phyloP scores from a whole-genome alignment of 2,797 vertebrate genomes.

The Gouania willdenowi region DNA sequence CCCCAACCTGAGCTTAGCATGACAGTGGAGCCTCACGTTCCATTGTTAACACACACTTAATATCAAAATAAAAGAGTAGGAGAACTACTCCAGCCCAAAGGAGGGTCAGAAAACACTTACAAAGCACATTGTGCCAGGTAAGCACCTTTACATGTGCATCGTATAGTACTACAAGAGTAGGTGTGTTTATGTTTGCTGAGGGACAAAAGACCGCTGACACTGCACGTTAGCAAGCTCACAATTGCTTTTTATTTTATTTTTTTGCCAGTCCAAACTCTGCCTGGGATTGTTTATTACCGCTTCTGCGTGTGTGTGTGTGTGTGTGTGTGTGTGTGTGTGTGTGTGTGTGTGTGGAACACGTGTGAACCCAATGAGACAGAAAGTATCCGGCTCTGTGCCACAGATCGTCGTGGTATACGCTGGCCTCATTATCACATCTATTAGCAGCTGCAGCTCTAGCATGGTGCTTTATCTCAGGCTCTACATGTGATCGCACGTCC shows the following conservation, averaged over 20 bases:
- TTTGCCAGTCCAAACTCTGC: slow-evolving; percentile 23
- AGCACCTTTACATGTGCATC: neutral
- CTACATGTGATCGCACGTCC: too few species aligned
- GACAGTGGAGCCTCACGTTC: too few species aligned
- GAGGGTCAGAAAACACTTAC: neutral
- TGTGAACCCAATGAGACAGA: slow-evolving; percentile 18
- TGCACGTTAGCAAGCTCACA: slow-evolving; percentile 17
- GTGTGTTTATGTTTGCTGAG: slow-evolving; percentile 1
- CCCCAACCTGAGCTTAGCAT: too few species aligned
- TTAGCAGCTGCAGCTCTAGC: slow-evolving; percentile 1
- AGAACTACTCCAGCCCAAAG: neutral
- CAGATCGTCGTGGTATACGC: slow-evolving; percentile 18
- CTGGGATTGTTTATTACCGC: slow-evolving; percentile 19
- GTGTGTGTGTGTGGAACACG: slow-evolving; percentile 1
- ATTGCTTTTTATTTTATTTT: slow-evolving; percentile 30
- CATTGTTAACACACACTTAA: too few species aligned
- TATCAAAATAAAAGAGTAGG: too few species aligned
- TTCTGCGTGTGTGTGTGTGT: neutral
- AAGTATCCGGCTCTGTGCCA: slow-evolving; percentile 22
- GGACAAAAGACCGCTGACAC: slow-evolving; percentile 20
- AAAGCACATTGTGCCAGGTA: neutral
- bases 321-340: neutral
- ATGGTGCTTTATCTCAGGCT: too few species aligned
- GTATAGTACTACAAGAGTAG: slow-evolving; percentile 1
- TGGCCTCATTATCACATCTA: slow-evolving; percentile 23